Evolutionary conservation across 2,113 vertebrate species (phyloP).

Genomic region (Castor canadensis): DNA sequence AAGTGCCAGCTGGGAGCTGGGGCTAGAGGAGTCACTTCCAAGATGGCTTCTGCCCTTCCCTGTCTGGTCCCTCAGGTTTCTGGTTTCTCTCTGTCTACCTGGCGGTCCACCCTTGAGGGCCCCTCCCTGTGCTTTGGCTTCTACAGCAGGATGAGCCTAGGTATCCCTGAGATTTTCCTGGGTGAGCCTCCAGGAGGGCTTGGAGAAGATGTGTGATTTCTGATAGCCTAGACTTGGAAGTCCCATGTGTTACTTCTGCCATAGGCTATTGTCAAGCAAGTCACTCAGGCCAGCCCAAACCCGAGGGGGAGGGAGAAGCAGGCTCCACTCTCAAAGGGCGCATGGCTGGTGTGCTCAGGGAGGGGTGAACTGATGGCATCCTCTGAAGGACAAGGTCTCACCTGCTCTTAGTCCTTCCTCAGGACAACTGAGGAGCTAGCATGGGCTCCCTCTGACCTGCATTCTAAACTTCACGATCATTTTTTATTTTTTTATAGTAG

Average conservation of each 20-base stretch:
- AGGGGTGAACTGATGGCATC: background rate
- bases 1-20: background rate
- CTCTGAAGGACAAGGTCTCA: background rate
- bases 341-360: background rate
- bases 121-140: background rate
- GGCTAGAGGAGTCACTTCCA: background rate
- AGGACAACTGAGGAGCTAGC: too few species aligned
- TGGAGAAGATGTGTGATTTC: background rate
- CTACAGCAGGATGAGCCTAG: background rate
- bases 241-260: background rate
- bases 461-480: background rate
- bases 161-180: background rate
- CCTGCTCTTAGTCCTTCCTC: background rate
- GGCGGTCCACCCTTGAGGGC: background rate
- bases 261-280: background rate
- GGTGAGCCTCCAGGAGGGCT: background rate
- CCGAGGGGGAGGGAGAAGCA: background rate
- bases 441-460: background rate
- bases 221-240: background rate
- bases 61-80: background rate
- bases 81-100: too few species aligned
- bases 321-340: background rate
- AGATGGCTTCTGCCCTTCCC: background rate
- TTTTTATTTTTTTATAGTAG: background rate
- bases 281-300: background rate